Conservation (phyloP, 2,888 invertebrate genomes). For the Apantesis nais region DNA sequence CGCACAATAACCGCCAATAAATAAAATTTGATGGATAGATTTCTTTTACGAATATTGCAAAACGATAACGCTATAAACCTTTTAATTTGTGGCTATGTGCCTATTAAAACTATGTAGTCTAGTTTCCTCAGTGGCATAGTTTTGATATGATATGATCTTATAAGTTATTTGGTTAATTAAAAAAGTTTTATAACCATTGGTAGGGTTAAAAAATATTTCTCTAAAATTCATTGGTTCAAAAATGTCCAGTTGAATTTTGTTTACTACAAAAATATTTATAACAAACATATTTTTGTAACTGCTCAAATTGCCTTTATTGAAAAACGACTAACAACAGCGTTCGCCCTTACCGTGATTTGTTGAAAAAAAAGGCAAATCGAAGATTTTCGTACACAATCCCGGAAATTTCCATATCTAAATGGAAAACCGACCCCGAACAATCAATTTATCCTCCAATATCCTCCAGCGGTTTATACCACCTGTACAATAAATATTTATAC, state of each 20-base stretch:
- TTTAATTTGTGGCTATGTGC: neutral
- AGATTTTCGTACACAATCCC: conserved; percentile 84
- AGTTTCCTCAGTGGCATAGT: neutral
- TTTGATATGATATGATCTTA: neutral
- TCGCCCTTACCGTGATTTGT: conserved; percentile 77
- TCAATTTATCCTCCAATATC: conserved; percentile 86
- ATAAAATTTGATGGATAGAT: conserved; percentile 49
- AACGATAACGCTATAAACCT: neutral
- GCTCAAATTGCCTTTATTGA: conserved; percentile 51
- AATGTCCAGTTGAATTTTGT: neutral
- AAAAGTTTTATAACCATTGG: too few species aligned
- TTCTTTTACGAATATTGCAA: neutral
- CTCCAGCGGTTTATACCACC: conserved; percentile 85
- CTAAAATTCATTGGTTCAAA: neutral
- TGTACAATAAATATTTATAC: conserved; percentile 85
- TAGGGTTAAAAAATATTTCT: neutral
- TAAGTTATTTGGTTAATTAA: neutral
- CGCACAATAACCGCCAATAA: conserved; percentile 57
- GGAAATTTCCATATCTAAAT: conserved; percentile 86
- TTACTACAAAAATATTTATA: neutral
- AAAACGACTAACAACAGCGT: conserved; percentile 52
- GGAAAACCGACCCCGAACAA: conserved; percentile 86
- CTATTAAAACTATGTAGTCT: neutral
- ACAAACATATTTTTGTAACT: conserved; percentile 10
- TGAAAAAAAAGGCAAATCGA: conserved; percentile 78